Conservation (phyloP, 2,888 invertebrate genomes). For the Orthosia gracilis region DNA sequence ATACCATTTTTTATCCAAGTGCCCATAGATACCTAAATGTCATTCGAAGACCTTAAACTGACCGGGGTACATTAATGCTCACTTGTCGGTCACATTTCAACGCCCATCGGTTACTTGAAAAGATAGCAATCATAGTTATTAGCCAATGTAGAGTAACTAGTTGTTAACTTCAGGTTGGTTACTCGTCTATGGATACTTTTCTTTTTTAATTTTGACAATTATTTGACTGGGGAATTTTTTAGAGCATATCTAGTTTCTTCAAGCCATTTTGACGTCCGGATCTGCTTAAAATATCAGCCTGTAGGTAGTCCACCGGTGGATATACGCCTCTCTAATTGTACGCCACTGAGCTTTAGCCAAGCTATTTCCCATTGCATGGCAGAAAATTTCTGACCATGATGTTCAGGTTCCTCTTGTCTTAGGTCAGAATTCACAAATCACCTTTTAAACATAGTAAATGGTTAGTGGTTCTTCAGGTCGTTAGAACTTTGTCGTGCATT, state of each 20-base stretch:
- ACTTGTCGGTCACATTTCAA: constrained; percentile 25
- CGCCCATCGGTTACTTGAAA: constrained; percentile 15
- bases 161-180: constrained; percentile 10
- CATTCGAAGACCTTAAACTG: constrained; percentile 9
- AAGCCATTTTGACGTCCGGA: not conserved
- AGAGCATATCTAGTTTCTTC: not conserved
- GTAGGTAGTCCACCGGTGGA: not conserved
- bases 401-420: not conserved
- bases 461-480: not conserved
- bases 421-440: not conserved
- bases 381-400: not conserved
- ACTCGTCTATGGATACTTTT: constrained; percentile 2
- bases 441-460: not conserved
- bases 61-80: constrained; percentile 12
- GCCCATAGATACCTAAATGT: constrained; percentile 19
- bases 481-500: too few relatives aligned
- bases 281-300: too few relatives aligned
- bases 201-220: not conserved
- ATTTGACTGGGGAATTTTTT: not conserved
- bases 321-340: too few relatives aligned
- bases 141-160: constrained; percentile 25
- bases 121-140: constrained; percentile 44
- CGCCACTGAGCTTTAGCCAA: not conserved
- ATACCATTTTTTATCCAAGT: constrained; percentile 14
- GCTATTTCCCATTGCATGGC: too few relatives aligned